Base-by-base conservation (phyloP, 2,797 vertebrate species). In the Lagocephalus sceleratus region DNA sequence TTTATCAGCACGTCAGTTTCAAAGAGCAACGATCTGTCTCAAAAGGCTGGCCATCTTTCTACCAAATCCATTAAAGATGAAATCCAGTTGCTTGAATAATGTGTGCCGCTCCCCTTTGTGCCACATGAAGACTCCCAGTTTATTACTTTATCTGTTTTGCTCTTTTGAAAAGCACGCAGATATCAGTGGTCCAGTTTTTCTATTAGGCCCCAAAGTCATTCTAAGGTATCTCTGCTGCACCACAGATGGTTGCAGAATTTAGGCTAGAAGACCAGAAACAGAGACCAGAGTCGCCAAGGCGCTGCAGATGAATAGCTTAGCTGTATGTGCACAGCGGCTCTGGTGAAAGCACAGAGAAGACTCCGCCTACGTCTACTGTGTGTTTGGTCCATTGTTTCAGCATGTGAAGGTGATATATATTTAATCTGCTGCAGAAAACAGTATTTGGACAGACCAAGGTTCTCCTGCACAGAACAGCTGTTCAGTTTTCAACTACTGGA, bases 11-110 rank as follows among this genome's bases (percentile, higher is more conserved):
- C 32, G 12, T 14, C 12, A 1, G 8, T 35, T 35, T 35, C 32
- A 55, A 17, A 59, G 51, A 47, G 61, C 45, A 35, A n/a, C 6
- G 11, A 19, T 43, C 35, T 65, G 42, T 58, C 32, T 35, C 32
- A 3, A 35, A 35, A n/a, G 11, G 16, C 17, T 11, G 19, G 40
- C 60, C 65, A 8, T 67, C 46, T 69, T 38, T 60, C 29, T 25
- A 62, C 57, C 42, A 74, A 76, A 72, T 78, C 74, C 42, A 74
- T 72, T 63, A 61, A 16, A 52, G 47, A 61, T 0, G 22, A 63
- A 66, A 26, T 41, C 26, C 51, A 68, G 10, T 53, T 60, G 66
- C 69, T 78, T 48, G 52, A 73, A 66, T 68, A 68, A 70, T 67
- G 20, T 63, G 40, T 57, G 35, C 50, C 66, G 20, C 41, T 67